Percentiles rank a stretch among this genome's conserved stretches.
Evolutionary conservation across 1,140 invertebrate species (phyloP).

Genomic region (Steinernema khuongi): DNA sequence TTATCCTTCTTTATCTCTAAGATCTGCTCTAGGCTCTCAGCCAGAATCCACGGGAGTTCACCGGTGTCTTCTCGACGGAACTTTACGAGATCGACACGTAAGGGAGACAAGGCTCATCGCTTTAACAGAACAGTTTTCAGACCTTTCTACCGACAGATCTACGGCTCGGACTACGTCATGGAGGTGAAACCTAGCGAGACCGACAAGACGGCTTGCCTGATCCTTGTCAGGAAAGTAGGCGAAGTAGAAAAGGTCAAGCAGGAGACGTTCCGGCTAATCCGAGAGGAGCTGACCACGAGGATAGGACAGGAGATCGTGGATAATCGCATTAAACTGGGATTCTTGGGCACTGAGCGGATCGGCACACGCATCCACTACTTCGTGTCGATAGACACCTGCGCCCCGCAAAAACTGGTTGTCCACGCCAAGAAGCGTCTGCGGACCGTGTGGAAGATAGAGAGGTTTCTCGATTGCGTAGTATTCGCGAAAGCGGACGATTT

Average conservation of each 20-base stretch:
- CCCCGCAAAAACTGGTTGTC: not conserved
- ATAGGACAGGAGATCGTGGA: not conserved
- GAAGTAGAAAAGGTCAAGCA: not conserved
- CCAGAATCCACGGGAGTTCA: not conserved
- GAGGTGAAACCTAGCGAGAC: not conserved
- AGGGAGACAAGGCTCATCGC: not conserved
- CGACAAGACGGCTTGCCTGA: not conserved
- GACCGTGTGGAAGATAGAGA: not conserved
- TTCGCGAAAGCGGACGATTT: not conserved
- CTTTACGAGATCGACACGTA: constrained; percentile 7
- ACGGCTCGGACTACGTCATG: constrained; percentile 9
- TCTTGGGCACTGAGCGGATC: not conserved
- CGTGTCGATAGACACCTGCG: not conserved
- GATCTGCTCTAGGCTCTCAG: not conserved
- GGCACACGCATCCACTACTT: not conserved
- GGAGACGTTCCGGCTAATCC: not conserved
- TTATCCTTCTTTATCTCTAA: not conserved
- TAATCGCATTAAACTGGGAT: not conserved
- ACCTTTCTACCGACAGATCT: constrained; percentile 2
- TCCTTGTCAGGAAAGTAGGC: not conserved
- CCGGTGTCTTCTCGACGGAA: not conserved
- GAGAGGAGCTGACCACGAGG: not conserved
- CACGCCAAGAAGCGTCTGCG: not conserved
- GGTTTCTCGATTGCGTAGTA: not conserved
- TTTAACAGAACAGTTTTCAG: not conserved